A percentile compares a stretch with the other conserved stretches of the same genome.
Conservation (phyloP, 2,888 invertebrate species). For the Brenthis daphne region DNA sequence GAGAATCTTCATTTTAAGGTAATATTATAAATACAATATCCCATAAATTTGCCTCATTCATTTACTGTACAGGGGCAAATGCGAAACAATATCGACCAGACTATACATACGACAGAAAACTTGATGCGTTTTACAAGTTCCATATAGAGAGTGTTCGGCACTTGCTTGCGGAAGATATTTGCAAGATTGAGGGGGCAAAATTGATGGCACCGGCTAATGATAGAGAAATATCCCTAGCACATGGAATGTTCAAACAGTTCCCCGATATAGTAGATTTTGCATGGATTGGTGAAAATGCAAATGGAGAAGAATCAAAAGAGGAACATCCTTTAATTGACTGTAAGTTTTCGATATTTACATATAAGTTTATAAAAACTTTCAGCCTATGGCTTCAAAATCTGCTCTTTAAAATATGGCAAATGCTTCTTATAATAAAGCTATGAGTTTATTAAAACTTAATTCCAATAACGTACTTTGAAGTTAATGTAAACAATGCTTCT, state of each 20-base stretch:
- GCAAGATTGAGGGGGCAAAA: slow-evolving; percentile 53
- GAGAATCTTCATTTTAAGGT: too few relatives aligned
- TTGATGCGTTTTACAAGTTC: slow-evolving; percentile 64
- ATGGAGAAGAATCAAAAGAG: slow-evolving; percentile 46
- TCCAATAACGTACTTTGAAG: too few relatives aligned
- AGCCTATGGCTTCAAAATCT: too few relatives aligned
- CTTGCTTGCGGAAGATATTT: slow-evolving; percentile 36
- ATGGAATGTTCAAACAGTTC: slow-evolving; percentile 58
- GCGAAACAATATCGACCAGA: slow-evolving; percentile 55
- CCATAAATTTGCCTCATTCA: not conserved
- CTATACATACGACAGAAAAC: slow-evolving; percentile 56
- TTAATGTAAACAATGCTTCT: too few relatives aligned
- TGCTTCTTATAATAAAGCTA: too few relatives aligned
- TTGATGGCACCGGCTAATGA: slow-evolving; percentile 50
- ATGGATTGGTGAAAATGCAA: slow-evolving; percentile 54
- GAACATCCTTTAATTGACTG: slow-evolving; percentile 45
- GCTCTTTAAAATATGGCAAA: too few relatives aligned
- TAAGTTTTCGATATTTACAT: slow-evolving; percentile 35
- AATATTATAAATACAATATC: too few relatives aligned
- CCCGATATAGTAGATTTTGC: slow-evolving; percentile 56
- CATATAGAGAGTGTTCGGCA: slow-evolving; percentile 49
- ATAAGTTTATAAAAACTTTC: too few relatives aligned
- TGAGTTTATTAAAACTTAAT: too few relatives aligned
- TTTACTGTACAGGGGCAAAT: not conserved
- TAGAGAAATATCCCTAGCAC: slow-evolving; percentile 52